Evolutionary conservation across 2,797 vertebrate genomes (phyloP).

Genomic region (Anomalospiza imberbis): DNA sequence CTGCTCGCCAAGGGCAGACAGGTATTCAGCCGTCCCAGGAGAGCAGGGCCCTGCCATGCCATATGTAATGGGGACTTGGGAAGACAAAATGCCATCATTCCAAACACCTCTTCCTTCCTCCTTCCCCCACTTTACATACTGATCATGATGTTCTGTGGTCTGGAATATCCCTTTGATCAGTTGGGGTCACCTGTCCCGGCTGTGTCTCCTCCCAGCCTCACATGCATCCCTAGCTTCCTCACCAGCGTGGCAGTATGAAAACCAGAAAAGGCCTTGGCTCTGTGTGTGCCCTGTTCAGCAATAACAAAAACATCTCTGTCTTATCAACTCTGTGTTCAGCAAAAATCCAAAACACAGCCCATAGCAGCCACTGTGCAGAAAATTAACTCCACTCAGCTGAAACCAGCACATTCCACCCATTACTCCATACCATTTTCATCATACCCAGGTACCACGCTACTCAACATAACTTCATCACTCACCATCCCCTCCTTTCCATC

Average conservation of each 20-base stretch:
- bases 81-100: neutral
- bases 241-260: neutral
- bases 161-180: neutral
- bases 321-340: neutral
- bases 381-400: neutral
- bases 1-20: fast-evolving
- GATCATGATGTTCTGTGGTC: neutral
- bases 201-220: neutral
- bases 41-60: neutral
- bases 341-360: neutral
- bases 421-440: neutral
- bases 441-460: neutral
- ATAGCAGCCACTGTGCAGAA: neutral
- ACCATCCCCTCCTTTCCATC: fast-evolving
- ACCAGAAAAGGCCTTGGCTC: neutral
- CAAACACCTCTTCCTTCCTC: neutral
- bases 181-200: neutral
- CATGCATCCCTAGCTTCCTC: neutral
- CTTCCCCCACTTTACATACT: neutral
- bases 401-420: neutral
- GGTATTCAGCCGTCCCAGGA: neutral
- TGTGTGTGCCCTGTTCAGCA: neutral
- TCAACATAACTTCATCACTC: neutral
- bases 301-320: neutral
- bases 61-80: fast-evolving